Evolutionary conservation across 2,113 vertebrate genomes (phyloP).

Genomic region (Sylvilagus bachmani): DNA sequence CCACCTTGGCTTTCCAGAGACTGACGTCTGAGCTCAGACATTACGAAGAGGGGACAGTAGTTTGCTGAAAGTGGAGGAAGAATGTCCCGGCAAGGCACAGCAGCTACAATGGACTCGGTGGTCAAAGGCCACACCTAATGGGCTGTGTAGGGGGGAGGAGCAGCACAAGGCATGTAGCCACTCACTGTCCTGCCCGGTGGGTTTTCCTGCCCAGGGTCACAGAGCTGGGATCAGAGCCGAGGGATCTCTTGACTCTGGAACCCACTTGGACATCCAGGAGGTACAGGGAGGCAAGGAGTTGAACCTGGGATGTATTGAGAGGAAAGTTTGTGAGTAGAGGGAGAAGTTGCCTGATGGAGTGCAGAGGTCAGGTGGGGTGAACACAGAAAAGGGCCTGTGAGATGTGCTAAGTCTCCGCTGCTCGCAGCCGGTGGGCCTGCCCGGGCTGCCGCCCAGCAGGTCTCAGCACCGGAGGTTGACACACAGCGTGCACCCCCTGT

Average conservation of each 20-base stretch:
- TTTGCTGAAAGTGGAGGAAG: background rate
- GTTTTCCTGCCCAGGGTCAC: background rate
- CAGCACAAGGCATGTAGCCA: background rate
- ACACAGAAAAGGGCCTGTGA: background rate
- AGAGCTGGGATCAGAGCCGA: background rate
- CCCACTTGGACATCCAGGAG: background rate
- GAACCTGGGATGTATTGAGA: background rate
- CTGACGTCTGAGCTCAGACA: background rate
- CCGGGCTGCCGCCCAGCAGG: background rate
- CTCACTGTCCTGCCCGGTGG: background rate
- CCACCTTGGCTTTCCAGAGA: background rate
- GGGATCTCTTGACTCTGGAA: background rate
- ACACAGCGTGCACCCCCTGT: no score
- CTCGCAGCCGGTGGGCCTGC: background rate
- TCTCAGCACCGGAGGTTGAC: background rate
- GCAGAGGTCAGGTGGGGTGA: background rate
- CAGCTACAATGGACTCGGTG: background rate
- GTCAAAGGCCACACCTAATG: background rate
- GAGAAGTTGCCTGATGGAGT: background rate
- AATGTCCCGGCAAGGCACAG: background rate
- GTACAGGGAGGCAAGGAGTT: background rate
- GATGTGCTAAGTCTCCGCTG: background rate
- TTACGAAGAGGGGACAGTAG: background rate
- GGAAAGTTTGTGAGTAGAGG: conserved; percentile 27
- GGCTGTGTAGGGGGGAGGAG: background rate